Evolutionary conservation across 2,888 invertebrate species (phyloP).

Genomic region (Cataglyphis cursor): DNA sequence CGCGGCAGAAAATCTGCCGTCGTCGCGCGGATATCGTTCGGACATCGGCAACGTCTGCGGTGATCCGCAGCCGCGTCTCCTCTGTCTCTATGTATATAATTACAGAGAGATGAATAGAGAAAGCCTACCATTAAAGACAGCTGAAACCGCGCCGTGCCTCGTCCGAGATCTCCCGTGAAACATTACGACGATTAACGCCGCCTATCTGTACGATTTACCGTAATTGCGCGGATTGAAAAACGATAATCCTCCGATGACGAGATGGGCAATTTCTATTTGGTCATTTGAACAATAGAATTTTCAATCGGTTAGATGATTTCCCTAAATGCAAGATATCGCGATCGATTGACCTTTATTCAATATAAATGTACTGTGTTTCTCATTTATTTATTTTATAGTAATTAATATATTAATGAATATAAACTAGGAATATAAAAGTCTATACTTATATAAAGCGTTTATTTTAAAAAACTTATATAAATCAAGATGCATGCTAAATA

Average conservation of each 20-base stretch:
- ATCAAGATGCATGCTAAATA: not conserved
- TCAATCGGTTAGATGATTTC: not conserved
- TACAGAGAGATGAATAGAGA: conserved; percentile 40
- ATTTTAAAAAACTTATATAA: not conserved
- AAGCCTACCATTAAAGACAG: conserved; percentile 39
- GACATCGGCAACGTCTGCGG: not conserved
- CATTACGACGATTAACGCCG: conserved; percentile 31
- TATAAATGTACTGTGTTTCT: not conserved
- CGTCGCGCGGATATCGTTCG: conserved; percentile 55
- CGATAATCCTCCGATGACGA: conserved; percentile 38
- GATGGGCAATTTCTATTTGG: not conserved
- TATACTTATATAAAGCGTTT: not conserved
- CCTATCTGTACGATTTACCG: conserved; percentile 35
- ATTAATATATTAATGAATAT: not conserved
- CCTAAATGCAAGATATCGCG: not conserved
- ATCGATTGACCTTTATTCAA: not conserved
- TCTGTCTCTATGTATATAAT: conserved; percentile 36
- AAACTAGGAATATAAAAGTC: not conserved
- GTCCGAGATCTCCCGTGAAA: conserved; percentile 28
- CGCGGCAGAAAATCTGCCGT: conserved; percentile 56
- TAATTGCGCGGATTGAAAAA: conserved; percentile 38
- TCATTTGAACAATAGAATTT: too few species aligned
- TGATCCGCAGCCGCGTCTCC: not conserved
- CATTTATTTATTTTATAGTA: not conserved
- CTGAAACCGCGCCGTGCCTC: conserved; percentile 34